A percentile compares a stretch with the other conserved stretches of the same genome.
Conservation (phyloP, 2,113 vertebrate genomes). For the Phoenicopterus ruber region DNA sequence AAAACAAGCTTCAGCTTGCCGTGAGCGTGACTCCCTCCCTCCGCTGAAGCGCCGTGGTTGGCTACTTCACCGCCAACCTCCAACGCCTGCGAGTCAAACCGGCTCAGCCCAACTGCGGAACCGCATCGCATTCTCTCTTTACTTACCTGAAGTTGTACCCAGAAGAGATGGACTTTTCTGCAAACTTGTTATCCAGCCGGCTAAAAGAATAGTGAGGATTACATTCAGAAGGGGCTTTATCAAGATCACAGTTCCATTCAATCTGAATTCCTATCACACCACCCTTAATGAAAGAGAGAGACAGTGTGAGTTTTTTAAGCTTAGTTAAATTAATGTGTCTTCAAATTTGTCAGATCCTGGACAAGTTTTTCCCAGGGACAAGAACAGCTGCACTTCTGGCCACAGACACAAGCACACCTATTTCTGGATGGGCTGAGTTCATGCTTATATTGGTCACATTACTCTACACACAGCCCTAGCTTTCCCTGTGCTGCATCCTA, state of each 20-base stretch:
- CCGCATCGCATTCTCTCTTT: background rate
- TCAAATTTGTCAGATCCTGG: background rate
- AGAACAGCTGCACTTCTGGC: background rate
- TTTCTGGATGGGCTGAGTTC: background rate
- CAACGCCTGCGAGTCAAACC: background rate
- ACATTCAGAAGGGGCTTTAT: conserved; percentile 84
- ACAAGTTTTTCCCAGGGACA: background rate
- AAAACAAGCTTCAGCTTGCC: background rate
- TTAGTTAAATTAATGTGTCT: background rate
- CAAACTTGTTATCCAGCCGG: conserved; percentile 82
- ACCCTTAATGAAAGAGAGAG: conserved; percentile 78
- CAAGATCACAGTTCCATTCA: conserved; percentile 94
- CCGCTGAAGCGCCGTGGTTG: background rate
- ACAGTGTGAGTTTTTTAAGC: conserved; percentile 19
- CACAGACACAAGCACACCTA: background rate
- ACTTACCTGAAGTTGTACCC: conserved; percentile 96
- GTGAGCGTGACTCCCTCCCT: background rate
- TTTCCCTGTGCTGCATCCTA: background rate
- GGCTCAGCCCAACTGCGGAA: background rate
- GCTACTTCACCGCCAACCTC: background rate
- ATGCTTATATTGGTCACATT: too few relatives aligned
- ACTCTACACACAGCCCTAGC: background rate
- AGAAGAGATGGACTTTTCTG: conserved; percentile 77
- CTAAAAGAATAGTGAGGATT: conserved; percentile 89
- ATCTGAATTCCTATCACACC: conserved; percentile 91